These are phyloP conservation scores for Decapterus maruadsi DNA, from an alignment of 2,797 vertebrate species.

Conservation along the genomic window DNA sequence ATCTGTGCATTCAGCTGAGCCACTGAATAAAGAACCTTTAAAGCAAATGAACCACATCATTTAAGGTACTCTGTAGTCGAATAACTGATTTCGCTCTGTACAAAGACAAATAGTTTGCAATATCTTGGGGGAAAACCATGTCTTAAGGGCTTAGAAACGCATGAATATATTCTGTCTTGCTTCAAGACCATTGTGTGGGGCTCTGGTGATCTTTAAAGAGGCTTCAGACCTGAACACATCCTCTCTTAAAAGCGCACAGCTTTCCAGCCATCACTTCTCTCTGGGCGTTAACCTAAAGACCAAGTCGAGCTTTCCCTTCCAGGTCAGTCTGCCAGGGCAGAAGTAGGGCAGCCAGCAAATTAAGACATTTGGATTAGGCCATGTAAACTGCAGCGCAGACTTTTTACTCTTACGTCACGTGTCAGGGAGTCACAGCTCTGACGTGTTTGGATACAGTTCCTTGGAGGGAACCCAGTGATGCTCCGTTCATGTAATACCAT, in stretches of 20 bases:
- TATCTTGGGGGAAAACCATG: conserved; percentile 8
- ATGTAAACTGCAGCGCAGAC: conserved; percentile 34
- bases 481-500: conserved; percentile 34
- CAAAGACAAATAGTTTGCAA: conserved; percentile 21
- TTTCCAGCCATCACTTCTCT: conserved; percentile 45
- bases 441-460: conserved; percentile 35
- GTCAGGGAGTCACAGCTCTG: conserved; percentile 50
- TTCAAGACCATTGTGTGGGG: conserved; percentile 15
- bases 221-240: conserved; percentile 19
- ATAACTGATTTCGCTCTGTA: conserved; percentile 23
- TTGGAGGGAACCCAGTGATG: conserved; percentile 39
- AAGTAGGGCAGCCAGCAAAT: conserved; percentile 59
- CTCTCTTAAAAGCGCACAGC: conserved; percentile 25
- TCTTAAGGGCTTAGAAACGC: conserved; percentile 32
- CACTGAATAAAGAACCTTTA: conserved; percentile 6
- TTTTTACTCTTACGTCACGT: conserved; percentile 29
- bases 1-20: conserved; percentile 37
- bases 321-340: conserved; percentile 43
- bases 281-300: conserved; percentile 56
- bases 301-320: conserved; percentile 37
- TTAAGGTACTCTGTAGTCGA: conserved; percentile 7
- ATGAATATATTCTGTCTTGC: conserved; percentile 35
- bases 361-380: conserved; percentile 53
- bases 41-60: conserved; percentile 15
- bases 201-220: conserved; percentile 49